Evolutionary conservation across 1,140 invertebrate genomes (phyloP).

Genomic region (Venturia canescens): DNA sequence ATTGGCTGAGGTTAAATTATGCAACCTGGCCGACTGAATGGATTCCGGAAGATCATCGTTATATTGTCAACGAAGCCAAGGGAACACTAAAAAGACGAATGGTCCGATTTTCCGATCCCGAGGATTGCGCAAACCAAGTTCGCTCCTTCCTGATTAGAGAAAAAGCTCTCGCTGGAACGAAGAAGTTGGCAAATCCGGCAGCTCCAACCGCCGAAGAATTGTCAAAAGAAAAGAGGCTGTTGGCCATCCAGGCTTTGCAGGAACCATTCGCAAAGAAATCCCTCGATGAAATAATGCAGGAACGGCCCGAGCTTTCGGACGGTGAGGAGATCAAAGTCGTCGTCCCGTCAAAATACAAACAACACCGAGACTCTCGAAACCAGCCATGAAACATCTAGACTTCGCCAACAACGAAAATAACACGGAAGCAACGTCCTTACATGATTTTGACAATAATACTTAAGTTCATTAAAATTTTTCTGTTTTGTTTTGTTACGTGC

Average conservation of each 20-base stretch:
- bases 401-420: too few species aligned
- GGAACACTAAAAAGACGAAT: not conserved
- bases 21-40: too few species aligned
- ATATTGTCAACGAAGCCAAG: too few species aligned
- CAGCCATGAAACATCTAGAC: too few species aligned
- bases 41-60: too few species aligned
- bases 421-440: not conserved
- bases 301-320: too few species aligned
- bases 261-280: not conserved
- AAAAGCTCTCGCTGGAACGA: not conserved
- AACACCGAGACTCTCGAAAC: not conserved
- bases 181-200: not conserved
- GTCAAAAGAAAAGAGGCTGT: slow-evolving; percentile 15
- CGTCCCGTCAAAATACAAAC: slow-evolving; percentile 25
- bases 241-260: slow-evolving; percentile 7
- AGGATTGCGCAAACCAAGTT: not conserved
- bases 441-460: not conserved
- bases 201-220: not conserved
- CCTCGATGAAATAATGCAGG: slow-evolving; percentile 17
- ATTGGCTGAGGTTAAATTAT: too few species aligned
- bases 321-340: slow-evolving; percentile 35
- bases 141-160: slow-evolving; percentile 20
- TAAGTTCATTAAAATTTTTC: too few species aligned
- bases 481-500: too few species aligned
- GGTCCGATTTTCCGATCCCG: slow-evolving; percentile 1